A percentile compares a stretch with the other conserved stretches of the same genome.
These are phyloP conservation scores for Chloroceryle amazona DNA, from an alignment of 2,797 vertebrate species.

Conservation along the genomic window DNA sequence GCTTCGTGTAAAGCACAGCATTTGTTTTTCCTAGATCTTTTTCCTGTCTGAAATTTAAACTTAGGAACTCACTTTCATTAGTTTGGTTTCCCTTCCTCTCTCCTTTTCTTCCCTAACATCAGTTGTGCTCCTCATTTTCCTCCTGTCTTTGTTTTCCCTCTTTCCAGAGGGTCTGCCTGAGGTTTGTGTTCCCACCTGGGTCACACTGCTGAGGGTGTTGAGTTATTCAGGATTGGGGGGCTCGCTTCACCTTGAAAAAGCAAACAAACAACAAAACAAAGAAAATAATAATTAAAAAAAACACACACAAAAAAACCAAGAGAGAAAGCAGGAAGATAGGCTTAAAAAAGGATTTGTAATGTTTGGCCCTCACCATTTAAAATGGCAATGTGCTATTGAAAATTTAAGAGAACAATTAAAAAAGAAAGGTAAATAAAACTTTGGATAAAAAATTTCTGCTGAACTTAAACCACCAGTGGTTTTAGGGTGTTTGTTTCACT, in stretches of 20 bases:
- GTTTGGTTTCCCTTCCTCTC: background rate
- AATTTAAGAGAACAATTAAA: background rate
- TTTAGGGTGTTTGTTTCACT: slow-evolving; percentile 22
- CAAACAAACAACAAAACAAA: background rate
- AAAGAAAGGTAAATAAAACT: background rate
- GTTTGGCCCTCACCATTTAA: background rate
- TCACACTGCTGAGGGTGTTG: background rate
- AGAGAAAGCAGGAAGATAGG: background rate
- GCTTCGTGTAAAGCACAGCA: background rate
- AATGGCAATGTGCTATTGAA: background rate
- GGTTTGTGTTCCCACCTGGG: background rate
- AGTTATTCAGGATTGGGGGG: background rate
- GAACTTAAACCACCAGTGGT: background rate
- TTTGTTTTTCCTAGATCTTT: background rate
- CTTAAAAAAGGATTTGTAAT: background rate
- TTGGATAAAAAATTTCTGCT: background rate
- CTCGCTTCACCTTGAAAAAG: background rate
- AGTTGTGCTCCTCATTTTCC: background rate
- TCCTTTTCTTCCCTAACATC: background rate
- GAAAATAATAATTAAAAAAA: background rate
- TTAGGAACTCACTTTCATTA: background rate
- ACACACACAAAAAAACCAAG: background rate
- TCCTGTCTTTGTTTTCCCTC: background rate
- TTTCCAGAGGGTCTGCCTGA: background rate
- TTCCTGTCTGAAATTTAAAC: background rate